A percentile compares a stretch with the other conserved stretches of the same genome.
These are phyloP conservation scores for Catotricha subobsoleta DNA, from an alignment of 2,888 invertebrate species.

Conservation along the genomic window DNA sequence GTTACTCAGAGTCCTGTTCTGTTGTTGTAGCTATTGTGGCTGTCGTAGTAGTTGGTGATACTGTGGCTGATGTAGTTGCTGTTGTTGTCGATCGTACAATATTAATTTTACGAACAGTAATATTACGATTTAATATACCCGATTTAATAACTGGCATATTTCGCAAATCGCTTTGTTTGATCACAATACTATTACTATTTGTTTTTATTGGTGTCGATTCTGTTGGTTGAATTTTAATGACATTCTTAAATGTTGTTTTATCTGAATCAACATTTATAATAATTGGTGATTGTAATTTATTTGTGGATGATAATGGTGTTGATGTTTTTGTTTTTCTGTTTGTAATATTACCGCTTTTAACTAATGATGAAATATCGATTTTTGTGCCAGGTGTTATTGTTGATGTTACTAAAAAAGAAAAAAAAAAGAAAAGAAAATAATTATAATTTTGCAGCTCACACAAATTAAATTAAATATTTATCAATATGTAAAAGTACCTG, in stretches of 20 bases:
- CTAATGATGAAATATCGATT: too few species aligned
- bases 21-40: too few species aligned
- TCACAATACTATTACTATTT: conserved; percentile 7
- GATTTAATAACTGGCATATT: conserved; percentile 13
- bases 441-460: background rate
- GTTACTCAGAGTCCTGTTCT: too few species aligned
- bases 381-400: too few species aligned
- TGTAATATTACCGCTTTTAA: too few species aligned
- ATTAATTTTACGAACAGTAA: background rate
- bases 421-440: too few species aligned
- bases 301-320: too few species aligned
- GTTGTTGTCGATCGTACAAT: background rate
- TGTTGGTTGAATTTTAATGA: conserved; percentile 11
- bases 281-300: too few species aligned
- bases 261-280: conserved; percentile 13
- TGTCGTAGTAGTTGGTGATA: too few species aligned
- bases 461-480: background rate
- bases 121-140: conserved; percentile 16
- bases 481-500: conserved; percentile 8
- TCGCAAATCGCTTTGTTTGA: conserved; percentile 14
- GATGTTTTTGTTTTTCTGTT: too few species aligned
- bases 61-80: too few species aligned
- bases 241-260: conserved; percentile 11
- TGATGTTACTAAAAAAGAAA: too few species aligned
- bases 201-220: conserved; percentile 11